Base-by-base conservation (phyloP, 2,888 invertebrate genomes). In the Parthenolecanium corni region DNA sequence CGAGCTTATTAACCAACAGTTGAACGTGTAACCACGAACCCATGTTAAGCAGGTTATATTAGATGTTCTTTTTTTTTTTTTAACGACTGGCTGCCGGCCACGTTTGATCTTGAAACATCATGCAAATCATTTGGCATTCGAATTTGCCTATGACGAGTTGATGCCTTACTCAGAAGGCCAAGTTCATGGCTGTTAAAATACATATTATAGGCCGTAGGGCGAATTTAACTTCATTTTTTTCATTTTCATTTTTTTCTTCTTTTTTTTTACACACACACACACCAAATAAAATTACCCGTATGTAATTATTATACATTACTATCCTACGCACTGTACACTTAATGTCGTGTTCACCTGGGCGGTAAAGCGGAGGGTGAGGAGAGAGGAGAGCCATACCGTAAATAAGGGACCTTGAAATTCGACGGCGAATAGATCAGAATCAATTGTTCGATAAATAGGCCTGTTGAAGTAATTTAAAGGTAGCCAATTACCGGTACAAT, bases 131-230 rank as follows among this genome's bases (percentile, higher is more conserved):
- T 54, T 40, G 49, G 54, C 40, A 54, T 36, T 54, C 54, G 54
- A 54, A 54, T 54, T 54, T 42, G 44, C 21, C 54, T 23, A 20
- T 24, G 54, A 54, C 20, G 42, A 42, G 54, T 36, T 40, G 54
- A 42, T 54, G 40, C 54, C 52, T 24, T 52, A 52, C 23, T 52
- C 40, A 46, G 56, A 56, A 56, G 56, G 56, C 56, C 56, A 56
- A 56, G 56, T 56, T 56, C 56, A 56, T 42, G 56, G 56, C 56
- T 56, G 56, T 56, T 42, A 56, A 56, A 56, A 56, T 56, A 46
- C 46, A 38, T 36, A 36, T 52, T 23, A 25, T 56, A 42, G 56
- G 46, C 56, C 25, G 56, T 16, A 40, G 56, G 56, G 56, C 56
- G 44, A 56, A 56, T 42, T 56, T 56, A 42, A 56, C 24, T 44